A percentile compares a stretch with the other conserved stretches of the same genome.
Evolutionary conservation across 2,113 vertebrate genomes (phyloP).

Genomic region (Abramis brama): DNA sequence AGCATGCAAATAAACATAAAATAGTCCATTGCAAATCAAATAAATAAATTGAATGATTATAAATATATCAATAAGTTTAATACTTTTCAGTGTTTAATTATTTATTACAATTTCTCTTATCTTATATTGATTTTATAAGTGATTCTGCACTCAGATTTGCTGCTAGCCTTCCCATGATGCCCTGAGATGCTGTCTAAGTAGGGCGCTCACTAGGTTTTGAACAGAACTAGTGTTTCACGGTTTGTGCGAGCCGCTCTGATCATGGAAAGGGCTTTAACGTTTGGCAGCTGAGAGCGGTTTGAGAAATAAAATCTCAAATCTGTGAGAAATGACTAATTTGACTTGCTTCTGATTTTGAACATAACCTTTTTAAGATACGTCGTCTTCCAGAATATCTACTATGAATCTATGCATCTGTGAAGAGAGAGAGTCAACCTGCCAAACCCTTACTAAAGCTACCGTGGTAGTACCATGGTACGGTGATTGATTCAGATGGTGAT

Average conservation of each 20-base stretch:
- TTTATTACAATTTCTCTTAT: not conserved
- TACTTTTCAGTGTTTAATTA: not conserved
- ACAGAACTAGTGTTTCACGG: not conserved
- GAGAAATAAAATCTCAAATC: not conserved
- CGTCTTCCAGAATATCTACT: not conserved
- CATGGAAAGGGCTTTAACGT: not conserved
- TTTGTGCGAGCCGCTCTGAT: not conserved
- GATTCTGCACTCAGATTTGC: not conserved
- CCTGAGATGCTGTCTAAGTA: not conserved
- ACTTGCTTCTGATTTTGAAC: not conserved
- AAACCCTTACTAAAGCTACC: not conserved
- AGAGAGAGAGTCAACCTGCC: not conserved
- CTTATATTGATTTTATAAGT: not conserved
- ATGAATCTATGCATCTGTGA: conserved; percentile 13
- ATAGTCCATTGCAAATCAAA: not conserved
- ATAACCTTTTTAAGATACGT: not conserved
- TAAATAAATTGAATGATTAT: not conserved
- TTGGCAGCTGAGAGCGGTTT: not conserved
- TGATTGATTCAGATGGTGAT: not conserved
- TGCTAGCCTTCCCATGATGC: not conserved
- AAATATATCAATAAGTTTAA: not conserved
- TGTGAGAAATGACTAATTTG: not conserved
- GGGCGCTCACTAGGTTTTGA: not conserved
- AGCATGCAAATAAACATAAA: not conserved
- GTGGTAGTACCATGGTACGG: not conserved